Evolutionary conservation across 30 jellyfish, hydroid and myxozoan species (phyloP), one percentile per base, ranked within the genome.

Genomic region (Nemopilema nomurai): DNA sequence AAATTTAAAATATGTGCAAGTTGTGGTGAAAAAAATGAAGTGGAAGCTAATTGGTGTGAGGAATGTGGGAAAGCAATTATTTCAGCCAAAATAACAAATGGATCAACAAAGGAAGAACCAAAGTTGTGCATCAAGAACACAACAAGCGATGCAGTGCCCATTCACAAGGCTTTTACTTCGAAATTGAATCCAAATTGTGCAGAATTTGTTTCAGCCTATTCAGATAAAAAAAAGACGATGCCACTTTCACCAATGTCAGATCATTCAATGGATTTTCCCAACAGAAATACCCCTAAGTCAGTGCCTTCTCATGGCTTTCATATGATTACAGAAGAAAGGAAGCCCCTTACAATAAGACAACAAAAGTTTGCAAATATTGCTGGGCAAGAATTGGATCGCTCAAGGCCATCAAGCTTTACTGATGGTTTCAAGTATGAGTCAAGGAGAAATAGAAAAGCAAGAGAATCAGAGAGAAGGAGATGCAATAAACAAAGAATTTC

Each of bases 41-140:
- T 62, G 27, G 68, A 71, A 41, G 90, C 94, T 0, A 90, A 90
- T 74, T 90, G 97, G 97, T 90, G 97, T 32, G 83, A 82, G 62
- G 97, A 90, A 70, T 90, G 97, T 77, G 97, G 97, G n/a, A 90
- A 90, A 51, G 97, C 97, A 8, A 30, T 90, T 1, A 28, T 90
- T 0, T 66, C 94, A 25, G 91, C 84, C 22, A 91, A 82, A 57
- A 87, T 70, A 65, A 51, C 87, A 0, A 75, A 75, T 49, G 51
- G 19, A 0, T 26, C 16, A 18, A 28, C 18, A 16, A 79, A 28
- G 22, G 33, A 0, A 0, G 31, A n/a, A n/a, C 51, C 18, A 18
- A 6, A 41, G 57, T 13, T 41, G 57, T n/a, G 6, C 8, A 27
- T 27, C 28, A 1, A 19, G 75, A 31, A 26, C 24, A 53, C 13